Base-by-base conservation (phyloP, 1,140 invertebrate species). In the Batillaria attramentaria region DNA sequence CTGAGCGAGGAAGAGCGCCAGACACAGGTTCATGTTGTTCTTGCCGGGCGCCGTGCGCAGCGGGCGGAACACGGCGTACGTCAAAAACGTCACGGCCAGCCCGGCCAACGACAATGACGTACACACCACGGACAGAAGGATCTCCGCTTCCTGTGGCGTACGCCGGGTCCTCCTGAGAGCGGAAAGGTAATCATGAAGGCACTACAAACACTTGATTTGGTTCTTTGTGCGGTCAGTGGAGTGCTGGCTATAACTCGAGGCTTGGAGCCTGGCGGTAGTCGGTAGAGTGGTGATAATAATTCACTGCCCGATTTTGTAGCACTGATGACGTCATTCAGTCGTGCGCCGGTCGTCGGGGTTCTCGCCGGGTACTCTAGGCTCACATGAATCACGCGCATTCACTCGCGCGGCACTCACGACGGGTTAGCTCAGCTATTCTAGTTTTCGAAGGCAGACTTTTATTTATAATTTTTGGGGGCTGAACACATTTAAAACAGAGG, bases 11-110 rank as follows among this genome's bases (percentile, higher is more conserved):
- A 92, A 87, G 2, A 93, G 83, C 33, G 88, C 85, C 18, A 86
- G 79, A 0, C 90, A 87, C 4, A 93, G 83, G 46, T 89, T 91
- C 81, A 92, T 87, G 33, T 92, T 85, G 81, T 91, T 92, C 74
- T 91, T 91, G 3, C 91, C 92, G 0, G 92, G 92, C 8, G 91
- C 81, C 62, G 92, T 92, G 42, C 90, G 84, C 68, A 92, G 82
- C 65, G 89, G 89, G 33, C 91, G 88, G 10, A 92, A 83, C 0
- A 90, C 24, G 8, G 84, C 69, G 74, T 91, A 92, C 0, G 92
- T 86, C 2, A 87, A 5, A n/a, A 93, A 89, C 66, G 92, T 92
- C 5, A 91, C 57, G 24, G 85, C 68, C 5, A 92, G 84, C 60
- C 90, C 91, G 16, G 88, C 77, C 0, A 92, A 79, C 2, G 92